These are phyloP conservation scores for Patagioenas fasciata DNA, from an alignment of 2,113 vertebrate species.

Conservation along the genomic window DNA sequence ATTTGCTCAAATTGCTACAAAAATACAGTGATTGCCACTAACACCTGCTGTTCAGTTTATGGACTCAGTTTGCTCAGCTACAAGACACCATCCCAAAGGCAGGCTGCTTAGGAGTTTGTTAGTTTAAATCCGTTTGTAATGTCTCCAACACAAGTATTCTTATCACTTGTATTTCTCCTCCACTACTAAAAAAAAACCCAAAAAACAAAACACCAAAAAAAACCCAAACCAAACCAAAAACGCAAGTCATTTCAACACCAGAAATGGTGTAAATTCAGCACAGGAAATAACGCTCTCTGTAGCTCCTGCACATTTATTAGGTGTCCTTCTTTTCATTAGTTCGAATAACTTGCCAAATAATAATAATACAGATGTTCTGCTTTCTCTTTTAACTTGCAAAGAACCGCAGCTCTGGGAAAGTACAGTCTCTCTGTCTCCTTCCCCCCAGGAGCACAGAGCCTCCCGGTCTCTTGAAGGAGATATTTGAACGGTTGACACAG, in stretches of 20 bases:
- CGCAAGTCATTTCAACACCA: background rate
- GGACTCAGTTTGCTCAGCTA: conserved; percentile 2
- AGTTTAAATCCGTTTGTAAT: conserved; percentile 23
- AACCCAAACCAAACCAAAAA: no score
- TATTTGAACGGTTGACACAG: conserved; percentile 70
- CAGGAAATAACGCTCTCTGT: background rate
- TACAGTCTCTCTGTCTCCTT: conserved; percentile 37
- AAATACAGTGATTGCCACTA: conserved; percentile 33
- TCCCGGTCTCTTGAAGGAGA: conserved; percentile 63
- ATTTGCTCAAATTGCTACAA: conserved; percentile 46
- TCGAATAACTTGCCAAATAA: conserved; percentile 61
- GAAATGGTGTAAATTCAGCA: background rate
- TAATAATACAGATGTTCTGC: conserved; percentile 1
- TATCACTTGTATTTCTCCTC: background rate
- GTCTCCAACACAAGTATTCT: conserved; percentile 9
- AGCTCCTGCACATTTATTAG: conserved; percentile 18
- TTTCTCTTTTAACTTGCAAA: conserved; percentile 63
- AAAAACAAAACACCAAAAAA: no score
- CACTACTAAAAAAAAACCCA: background rate
- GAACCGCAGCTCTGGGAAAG: conserved; percentile 59
- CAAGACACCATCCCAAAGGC: conserved; percentile 31
- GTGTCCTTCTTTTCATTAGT: conserved; percentile 62
- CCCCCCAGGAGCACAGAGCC: conserved; percentile 44
- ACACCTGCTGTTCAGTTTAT: conserved; percentile 53
- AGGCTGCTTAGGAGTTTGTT: conserved; percentile 25